These are phyloP conservation scores for Helicoverpa assulta DNA, from an alignment of 2,888 invertebrate genomes.

Conservation along the genomic window DNA sequence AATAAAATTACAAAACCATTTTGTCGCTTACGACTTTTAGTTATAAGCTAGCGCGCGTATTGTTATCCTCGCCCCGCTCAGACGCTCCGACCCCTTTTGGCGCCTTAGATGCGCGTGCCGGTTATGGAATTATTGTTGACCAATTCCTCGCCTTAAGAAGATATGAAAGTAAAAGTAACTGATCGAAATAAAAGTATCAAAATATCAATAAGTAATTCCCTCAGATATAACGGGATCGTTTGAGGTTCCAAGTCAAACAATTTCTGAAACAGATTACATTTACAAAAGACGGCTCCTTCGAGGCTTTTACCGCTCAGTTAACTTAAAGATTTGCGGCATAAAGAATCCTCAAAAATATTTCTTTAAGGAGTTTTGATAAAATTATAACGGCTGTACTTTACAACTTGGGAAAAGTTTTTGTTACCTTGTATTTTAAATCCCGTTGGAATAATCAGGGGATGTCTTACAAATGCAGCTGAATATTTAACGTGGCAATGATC, in stretches of 20 bases:
- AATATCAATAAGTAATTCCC: slow-evolving; percentile 49
- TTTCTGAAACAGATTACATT: slow-evolving; percentile 55
- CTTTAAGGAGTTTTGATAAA: slow-evolving; percentile 47
- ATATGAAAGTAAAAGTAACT: slow-evolving; percentile 29
- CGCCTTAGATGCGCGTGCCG: no score
- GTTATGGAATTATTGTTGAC: no score
- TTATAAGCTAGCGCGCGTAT: no score
- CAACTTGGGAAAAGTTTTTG: slow-evolving; percentile 44
- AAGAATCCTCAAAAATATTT: slow-evolving; percentile 58
- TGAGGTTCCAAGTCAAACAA: slow-evolving; percentile 48
- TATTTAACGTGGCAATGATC: slow-evolving; percentile 1
- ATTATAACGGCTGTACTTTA: slow-evolving; percentile 48
- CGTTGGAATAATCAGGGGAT: slow-evolving; percentile 20
- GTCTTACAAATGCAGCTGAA: slow-evolving; percentile 20
- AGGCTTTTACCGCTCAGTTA: slow-evolving; percentile 51
- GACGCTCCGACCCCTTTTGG: no score
- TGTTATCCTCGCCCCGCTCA: no score
- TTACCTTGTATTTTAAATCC: slow-evolving; percentile 42
- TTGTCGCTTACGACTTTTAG: no score
- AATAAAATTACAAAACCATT: no score
- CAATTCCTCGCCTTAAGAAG: no score
- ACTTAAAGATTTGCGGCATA: slow-evolving; percentile 51
- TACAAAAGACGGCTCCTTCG: slow-evolving; percentile 38
- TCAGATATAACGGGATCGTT: slow-evolving; percentile 48
- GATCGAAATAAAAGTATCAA: slow-evolving; percentile 37